Conservation (phyloP, 1,140 invertebrate genomes). For the Sipha flava region DNA sequence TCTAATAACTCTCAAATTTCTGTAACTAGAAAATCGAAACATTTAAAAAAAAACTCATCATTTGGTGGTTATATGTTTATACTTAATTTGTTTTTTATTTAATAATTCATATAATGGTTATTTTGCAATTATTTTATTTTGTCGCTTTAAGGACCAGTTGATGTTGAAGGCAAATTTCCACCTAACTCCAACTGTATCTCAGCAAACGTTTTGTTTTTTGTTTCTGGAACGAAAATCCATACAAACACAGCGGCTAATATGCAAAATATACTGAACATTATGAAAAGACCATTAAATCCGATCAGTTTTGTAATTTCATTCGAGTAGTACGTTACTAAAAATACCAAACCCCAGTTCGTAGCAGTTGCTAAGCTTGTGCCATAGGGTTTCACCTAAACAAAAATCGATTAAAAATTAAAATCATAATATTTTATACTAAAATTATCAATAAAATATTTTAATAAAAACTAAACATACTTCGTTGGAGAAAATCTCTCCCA, state of each 20-base stretch:
- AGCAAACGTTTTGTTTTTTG: constrained; percentile 58
- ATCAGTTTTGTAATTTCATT: constrained; percentile 50
- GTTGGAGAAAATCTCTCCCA: constrained; percentile 53
- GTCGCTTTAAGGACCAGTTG: too few species aligned
- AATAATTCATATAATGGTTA: too few species aligned
- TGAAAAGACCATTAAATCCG: constrained; percentile 63
- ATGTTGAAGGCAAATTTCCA: too few species aligned
- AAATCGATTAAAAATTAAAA: neutral
- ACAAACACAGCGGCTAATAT: constrained; percentile 51
- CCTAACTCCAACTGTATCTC: constrained; percentile 61
- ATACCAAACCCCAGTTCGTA: constrained; percentile 48
- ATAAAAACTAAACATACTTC: constrained; percentile 35
- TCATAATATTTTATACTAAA: neutral
- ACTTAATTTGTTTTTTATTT: too few species aligned
- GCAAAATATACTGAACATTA: constrained; percentile 65
- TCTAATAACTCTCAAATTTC: too few species aligned
- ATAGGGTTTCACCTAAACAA: neutral
- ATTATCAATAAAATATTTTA: neutral
- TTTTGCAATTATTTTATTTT: too few species aligned
- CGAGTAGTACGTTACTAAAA: constrained; percentile 71
- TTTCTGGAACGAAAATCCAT: constrained; percentile 63
- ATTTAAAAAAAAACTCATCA: too few species aligned
- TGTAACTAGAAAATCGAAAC: too few species aligned
- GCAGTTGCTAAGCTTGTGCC: neutral
- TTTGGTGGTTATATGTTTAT: too few species aligned